Base-by-base conservation (phyloP, 2,113 vertebrate species). In the Pao palembangensis region DNA sequence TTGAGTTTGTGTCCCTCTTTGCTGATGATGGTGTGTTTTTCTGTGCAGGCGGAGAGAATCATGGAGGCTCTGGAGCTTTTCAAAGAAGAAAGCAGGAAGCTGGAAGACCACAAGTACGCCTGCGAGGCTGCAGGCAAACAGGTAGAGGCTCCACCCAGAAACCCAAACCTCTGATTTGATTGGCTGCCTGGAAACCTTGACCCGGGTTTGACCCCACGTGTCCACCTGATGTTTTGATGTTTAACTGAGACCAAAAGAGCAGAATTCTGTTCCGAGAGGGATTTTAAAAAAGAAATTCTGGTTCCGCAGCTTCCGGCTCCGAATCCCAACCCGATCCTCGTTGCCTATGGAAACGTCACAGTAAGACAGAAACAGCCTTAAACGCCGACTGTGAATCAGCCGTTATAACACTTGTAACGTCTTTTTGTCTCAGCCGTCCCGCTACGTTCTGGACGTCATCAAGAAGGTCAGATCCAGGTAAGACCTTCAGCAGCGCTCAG, bases 61-160 rank as follows among this genome's bases (percentile, higher is more conserved):
- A 98, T 99, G 96, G 97, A 98, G 87, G 96, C 96, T 46, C 52
- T 99, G 0, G 96, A 98, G 70, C 87, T 99, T 0, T 93, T 94
- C 68, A 90, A 91, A 73, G 94, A 93, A 51, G 97, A 99, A 82
- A 91, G 8, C 41, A 90, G 86, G 61, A 97, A 94, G 80, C 69
- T 92, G 68, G 91, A 93, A 51, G 94, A 96, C 42, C 92, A 97
- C 68, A 89, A 75, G 71, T 92, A 87, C 11, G 88, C 93, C 38
- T 96, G 96, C 76, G 85, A 90, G 87, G 85, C 83, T 8, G 93
- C 93, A 10, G 95, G 92, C 46, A 98, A 95, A 85, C 88, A 97
- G 94, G 96, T 98, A 65, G 1, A 55, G 28, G 10, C 2, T 0
- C 3, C n/a, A 31, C 56, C 31, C 48, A 42, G 6, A 2, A 10